Base-by-base conservation (phyloP, 2,113 vertebrate genomes). In the Collichthys lucidus region DNA sequence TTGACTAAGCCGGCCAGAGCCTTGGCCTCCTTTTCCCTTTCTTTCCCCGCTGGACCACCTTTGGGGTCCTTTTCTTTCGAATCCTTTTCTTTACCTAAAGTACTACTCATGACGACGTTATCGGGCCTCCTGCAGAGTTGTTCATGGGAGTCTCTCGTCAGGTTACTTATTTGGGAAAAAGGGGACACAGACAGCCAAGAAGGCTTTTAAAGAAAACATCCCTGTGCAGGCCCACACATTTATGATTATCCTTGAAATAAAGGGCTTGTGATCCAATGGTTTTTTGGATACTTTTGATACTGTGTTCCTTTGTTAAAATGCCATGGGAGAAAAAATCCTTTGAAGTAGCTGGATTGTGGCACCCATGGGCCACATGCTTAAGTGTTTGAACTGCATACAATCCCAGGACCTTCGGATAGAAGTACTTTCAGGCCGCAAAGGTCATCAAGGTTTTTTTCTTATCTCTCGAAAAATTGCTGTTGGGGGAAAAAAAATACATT, bases 11-110 rank as follows among this genome's bases (percentile, higher is more conserved):
- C 91, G 76, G 96, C 94, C 67, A 96, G 96, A 85, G 96, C 96
- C 93, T 97, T 98, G 82, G 96, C 94, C 91, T 99, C 98, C 81
- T 98, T 98, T 94, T 98, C 97, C 94, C 96, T 96, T 94, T 98
- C 97, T 95, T 98, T 98, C 70, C 96, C 92, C 2, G 63, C 94
- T 0, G 94, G 96, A 53, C 96, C 95, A 86, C 96, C 95, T 96
- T 97, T 98, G 44, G 96, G 95, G 94, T 99, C 98, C 94, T 97
- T 99, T 92, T 99, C 98, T 94, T 99, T 99, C 80, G 95, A 97
- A 94, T 99, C 98, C 93, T 98, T 99, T 92, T 99, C 98, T 98
- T 99, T 99, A 91, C 97, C 98, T 96, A 98, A 95, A 95, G 95
- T 97, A 97, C 97, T 97, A 95, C 98, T 99, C 98, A 99, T 99